A percentile compares a stretch with the other conserved stretches of the same genome.
phyloP scores from a whole-genome alignment of 1,140 invertebrate genomes.

The Temnothorax nylanderi region DNA sequence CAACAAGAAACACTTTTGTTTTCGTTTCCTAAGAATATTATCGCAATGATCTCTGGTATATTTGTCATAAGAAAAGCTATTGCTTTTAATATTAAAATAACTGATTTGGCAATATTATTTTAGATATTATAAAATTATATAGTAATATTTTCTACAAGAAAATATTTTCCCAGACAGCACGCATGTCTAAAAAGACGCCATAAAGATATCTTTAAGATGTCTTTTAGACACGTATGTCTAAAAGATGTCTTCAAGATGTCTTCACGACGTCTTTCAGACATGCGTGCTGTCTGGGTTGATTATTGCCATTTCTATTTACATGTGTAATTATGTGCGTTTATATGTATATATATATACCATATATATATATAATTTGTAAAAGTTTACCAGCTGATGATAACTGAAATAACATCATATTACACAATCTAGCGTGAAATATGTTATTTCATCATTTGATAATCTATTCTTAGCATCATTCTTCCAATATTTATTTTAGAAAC shows the following conservation, averaged over 20 bases:
- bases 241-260: no score
- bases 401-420: no score
- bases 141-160: not conserved
- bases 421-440: no score
- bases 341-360: no score
- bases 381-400: no score
- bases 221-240: no score
- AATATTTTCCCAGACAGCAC: not conserved
- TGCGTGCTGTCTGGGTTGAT: no score
- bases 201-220: no score
- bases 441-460: not conserved
- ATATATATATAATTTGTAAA: no score
- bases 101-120: not conserved
- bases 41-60: not conserved
- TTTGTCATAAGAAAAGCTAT: not conserved
- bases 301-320: not conserved
- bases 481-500: no score
- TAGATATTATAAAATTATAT: not conserved
- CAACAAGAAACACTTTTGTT: not conserved
- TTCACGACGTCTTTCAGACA: no score
- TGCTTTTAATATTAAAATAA: not conserved
- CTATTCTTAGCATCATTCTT: not conserved
- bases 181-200: no score
- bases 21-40: not conserved
- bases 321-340: not conserved